Percentiles rank a stretch among this genome's conserved stretches.
Conservation (phyloP, 2,888 invertebrate genomes). For the Theristus sp. region DNA sequence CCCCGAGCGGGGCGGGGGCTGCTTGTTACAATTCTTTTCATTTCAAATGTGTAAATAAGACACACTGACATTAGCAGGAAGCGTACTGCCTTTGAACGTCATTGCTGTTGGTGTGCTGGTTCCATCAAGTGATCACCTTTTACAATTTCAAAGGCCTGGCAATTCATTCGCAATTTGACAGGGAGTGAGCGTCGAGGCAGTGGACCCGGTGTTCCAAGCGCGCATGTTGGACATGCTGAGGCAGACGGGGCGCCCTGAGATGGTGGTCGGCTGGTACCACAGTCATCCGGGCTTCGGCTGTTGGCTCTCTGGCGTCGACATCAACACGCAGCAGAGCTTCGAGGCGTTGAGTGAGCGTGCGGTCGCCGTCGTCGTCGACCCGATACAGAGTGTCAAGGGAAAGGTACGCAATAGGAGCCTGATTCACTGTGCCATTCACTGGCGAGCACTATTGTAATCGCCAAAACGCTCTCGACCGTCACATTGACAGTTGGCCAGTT, state of each 20-base stretch:
- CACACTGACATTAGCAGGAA: too few species aligned
- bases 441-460: too few species aligned
- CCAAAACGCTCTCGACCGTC: too few species aligned
- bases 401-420: slow-evolving; percentile 15
- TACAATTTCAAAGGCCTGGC: too few species aligned
- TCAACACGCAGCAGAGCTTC: slow-evolving; percentile 97
- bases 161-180: slow-evolving; percentile 12
- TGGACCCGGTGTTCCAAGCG: slow-evolving; percentile 97
- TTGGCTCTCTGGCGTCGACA: slow-evolving; percentile 93
- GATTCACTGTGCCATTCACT: too few species aligned
- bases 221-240: slow-evolving; percentile 95
- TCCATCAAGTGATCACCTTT: too few species aligned
- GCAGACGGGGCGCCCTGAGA: slow-evolving; percentile 94
- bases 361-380: slow-evolving; percentile 97
- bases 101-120: too few species aligned
- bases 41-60: too few species aligned
- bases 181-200: slow-evolving; percentile 97
- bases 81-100: too few species aligned
- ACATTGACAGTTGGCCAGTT: too few species aligned
- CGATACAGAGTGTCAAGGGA: slow-evolving; percentile 97
- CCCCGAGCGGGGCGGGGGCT: too few species aligned
- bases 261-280: slow-evolving; percentile 94
- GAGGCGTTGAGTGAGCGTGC: slow-evolving; percentile 93
- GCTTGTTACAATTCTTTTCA: too few species aligned
- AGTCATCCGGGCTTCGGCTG: slow-evolving; percentile 99